A percentile compares a stretch with the other conserved stretches of the same genome.
Conservation (phyloP, 2,797 vertebrate species). For the Momotus momota region DNA sequence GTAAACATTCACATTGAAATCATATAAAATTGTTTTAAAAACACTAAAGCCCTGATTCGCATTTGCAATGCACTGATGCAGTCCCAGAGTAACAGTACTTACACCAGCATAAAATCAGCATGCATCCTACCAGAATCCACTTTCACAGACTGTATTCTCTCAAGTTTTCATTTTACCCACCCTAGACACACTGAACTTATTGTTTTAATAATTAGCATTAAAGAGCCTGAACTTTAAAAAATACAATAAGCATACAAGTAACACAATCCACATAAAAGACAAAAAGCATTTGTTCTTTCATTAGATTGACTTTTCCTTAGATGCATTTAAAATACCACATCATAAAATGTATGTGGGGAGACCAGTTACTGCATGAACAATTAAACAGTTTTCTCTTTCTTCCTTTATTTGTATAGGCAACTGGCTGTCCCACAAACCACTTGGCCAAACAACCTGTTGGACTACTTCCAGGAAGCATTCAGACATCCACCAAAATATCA, state of each 20-base stretch:
- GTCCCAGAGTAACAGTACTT: background rate
- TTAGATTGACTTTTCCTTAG: slow-evolving; percentile 50
- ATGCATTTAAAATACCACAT: slow-evolving; percentile 50
- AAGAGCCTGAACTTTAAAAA: slow-evolving; percentile 16
- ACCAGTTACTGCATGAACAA: slow-evolving; percentile 22
- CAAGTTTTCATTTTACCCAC: background rate
- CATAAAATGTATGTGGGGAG: slow-evolving; percentile 37
- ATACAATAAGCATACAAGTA: slow-evolving; percentile 10
- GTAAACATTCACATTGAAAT: background rate
- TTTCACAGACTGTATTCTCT: background rate
- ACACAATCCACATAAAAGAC: slow-evolving; percentile 52
- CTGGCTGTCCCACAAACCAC: slow-evolving; percentile 16
- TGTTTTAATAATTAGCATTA: slow-evolving; percentile 31
- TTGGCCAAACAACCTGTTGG: slow-evolving; percentile 62
- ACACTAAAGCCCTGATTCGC: background rate
- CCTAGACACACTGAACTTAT: background rate
- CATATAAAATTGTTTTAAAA: background rate
- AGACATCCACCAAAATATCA: slow-evolving; percentile 51
- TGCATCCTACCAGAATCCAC: background rate
- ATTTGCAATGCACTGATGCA: background rate
- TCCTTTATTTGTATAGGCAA: slow-evolving; percentile 24
- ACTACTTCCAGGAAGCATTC: slow-evolving; percentile 19
- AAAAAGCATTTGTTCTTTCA: slow-evolving; percentile 53
- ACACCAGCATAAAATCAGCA: background rate
- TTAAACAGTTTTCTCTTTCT: slow-evolving; percentile 44